phyloP scores from a whole-genome alignment of 2,888 invertebrate species.

The Hybos culiciformis region DNA sequence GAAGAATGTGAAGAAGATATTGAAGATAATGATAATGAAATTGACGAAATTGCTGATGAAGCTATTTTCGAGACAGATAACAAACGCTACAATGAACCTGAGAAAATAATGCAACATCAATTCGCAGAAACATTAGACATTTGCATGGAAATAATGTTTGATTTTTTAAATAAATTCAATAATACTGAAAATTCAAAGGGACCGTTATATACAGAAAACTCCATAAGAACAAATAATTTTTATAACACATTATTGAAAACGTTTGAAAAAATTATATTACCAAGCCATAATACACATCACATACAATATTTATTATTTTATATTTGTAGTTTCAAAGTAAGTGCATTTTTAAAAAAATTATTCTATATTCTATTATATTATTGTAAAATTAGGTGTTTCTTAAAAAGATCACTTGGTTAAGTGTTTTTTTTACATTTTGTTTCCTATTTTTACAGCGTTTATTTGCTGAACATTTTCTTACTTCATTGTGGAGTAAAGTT shows the following conservation, averaged over 20 bases:
- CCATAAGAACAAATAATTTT: conserved; percentile 21
- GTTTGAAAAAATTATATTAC: conserved; percentile 70
- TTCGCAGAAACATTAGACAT: conserved; percentile 58
- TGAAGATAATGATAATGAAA: conserved; percentile 36
- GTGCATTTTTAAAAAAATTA: not conserved
- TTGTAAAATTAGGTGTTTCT: no score
- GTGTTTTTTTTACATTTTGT: no score
- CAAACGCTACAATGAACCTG: conserved; percentile 11
- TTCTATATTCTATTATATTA: conserved; percentile 1
- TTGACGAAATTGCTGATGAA: conserved; percentile 25
- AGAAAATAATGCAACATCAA: conserved; percentile 37
- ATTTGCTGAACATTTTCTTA: conserved; percentile 49
- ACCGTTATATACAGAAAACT: conserved; percentile 5
- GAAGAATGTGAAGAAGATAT: conserved; percentile 38
- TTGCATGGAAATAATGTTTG: conserved; percentile 58
- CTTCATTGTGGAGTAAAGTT: conserved; percentile 61
- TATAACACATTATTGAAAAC: conserved; percentile 47
- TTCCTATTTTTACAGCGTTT: not conserved
- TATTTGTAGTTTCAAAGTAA: conserved; percentile 49
- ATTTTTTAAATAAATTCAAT: conserved; percentile 36
- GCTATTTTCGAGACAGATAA: conserved; percentile 28
- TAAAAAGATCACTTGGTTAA: no score
- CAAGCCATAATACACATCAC: conserved; percentile 69
- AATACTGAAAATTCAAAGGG: not conserved
- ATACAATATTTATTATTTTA: conserved; percentile 66